These are phyloP conservation scores for Tragelaphus scriptus DNA, from an alignment of 2,113 vertebrate genomes.

Conservation along the genomic window DNA sequence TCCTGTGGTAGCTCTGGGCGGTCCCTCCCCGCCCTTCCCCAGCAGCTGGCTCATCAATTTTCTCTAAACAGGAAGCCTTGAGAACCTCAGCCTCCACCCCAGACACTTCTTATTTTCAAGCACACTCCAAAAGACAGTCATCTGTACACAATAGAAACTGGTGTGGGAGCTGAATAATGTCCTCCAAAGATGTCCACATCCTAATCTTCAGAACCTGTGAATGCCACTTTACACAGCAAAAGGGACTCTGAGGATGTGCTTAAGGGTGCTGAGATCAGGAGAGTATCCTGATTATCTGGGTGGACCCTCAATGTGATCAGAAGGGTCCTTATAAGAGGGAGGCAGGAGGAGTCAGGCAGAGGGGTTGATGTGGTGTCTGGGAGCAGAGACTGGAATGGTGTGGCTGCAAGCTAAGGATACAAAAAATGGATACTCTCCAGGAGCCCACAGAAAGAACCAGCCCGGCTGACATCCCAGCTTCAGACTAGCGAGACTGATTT, in stretches of 20 bases:
- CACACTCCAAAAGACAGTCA: background rate
- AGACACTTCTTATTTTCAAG: background rate
- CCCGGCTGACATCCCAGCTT: background rate
- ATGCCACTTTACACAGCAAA: background rate
- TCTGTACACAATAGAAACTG: background rate
- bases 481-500: background rate
- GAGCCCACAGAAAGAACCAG: background rate
- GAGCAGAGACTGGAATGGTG: background rate
- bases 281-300: background rate
- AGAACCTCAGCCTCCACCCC: background rate
- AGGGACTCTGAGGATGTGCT: background rate
- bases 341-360: background rate
- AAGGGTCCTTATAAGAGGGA: background rate
- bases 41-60: background rate
- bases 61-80: background rate
- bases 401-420: background rate
- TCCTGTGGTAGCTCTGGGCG: fast-evolving
- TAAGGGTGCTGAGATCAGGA: background rate
- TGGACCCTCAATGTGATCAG: background rate
- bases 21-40: background rate
- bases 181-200: background rate
- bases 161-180: background rate
- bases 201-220: background rate
- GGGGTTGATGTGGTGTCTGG: background rate
- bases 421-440: background rate